These are phyloP conservation scores for Scytalopus superciliaris DNA, from an alignment of 2,113 vertebrate species.

Conservation along the genomic window DNA sequence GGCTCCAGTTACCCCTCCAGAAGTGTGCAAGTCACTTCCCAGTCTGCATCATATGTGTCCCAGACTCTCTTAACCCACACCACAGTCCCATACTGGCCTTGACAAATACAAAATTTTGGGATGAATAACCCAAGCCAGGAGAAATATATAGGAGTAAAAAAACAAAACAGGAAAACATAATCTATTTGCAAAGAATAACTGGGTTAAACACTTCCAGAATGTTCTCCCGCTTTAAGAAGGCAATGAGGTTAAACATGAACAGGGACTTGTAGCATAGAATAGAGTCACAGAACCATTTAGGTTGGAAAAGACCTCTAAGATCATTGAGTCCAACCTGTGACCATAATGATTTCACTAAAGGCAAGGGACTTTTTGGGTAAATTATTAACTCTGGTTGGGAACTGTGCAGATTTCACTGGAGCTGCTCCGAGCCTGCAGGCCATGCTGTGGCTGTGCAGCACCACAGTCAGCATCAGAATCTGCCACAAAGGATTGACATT, in stretches of 20 bases:
- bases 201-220: background rate
- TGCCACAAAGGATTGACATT: background rate
- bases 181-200: background rate
- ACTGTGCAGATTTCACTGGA: background rate
- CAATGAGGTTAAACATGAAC: fast-evolving
- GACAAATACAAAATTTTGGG: background rate
- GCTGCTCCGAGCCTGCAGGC: background rate
- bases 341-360: background rate
- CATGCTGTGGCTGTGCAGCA: background rate
- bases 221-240: background rate
- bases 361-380: background rate
- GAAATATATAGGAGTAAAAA: background rate
- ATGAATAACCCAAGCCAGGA: background rate
- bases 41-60: background rate
- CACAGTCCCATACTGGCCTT: background rate
- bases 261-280: background rate
- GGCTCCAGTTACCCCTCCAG: background rate
- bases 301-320: background rate
- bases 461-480: background rate
- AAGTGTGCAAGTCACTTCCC: background rate
- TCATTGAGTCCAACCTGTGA: background rate
- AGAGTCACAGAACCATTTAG: background rate
- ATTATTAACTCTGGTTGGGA: background rate
- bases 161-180: background rate
- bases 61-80: background rate